Base-by-base conservation (phyloP, 1,140 invertebrate species). In the Drosophila saltans region DNA sequence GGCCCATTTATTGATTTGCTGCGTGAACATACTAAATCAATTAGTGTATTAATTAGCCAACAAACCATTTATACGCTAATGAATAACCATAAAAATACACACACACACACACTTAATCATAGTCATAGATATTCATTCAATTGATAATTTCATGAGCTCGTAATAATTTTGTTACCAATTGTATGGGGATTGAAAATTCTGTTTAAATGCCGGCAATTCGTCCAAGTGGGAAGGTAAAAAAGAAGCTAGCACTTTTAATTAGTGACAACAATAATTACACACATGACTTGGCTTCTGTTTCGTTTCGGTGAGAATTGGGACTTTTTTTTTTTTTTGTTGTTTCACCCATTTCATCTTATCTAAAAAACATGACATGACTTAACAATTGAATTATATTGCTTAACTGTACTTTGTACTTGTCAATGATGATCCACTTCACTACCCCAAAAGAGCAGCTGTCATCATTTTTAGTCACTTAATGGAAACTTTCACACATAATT, bases 181-280 rank as follows among this genome's bases (percentile, higher is more conserved):
- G 33, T 10, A 60, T 43, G 41, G 72, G 72, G 64, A 72, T 75
- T 36, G 58, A 58, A 75, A 75, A 75, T 75, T 66, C 73, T 72
- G 63, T 40, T 45, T 52, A 24, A 67, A 61, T 21, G 33, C 16
- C 63, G n/a, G n/a, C n/a, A 56, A 78, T 66, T 78, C 71, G 75
- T 72, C 45, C 66, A 33, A 24, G 33, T 39, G 7, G 21, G 16
- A 48, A 48, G 16, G 16, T 16, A 48, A 24, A 66, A 67, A 55
- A 61, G 48, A 61, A 10, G n/a, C 21, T 21, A 62, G 57, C 75
- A 66, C 79, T 84, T 88, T 88, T 88, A 88, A 88, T 88, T 88
- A 88, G 84, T 88, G 84, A 88, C 83, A 88, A 88, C 83, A 84
- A 88, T 83, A 88, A 88, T 88, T 88, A 88, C 83, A 88, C 83